Base-by-base conservation (phyloP, 2,113 vertebrate genomes). In the Chloroceryle aenea region DNA sequence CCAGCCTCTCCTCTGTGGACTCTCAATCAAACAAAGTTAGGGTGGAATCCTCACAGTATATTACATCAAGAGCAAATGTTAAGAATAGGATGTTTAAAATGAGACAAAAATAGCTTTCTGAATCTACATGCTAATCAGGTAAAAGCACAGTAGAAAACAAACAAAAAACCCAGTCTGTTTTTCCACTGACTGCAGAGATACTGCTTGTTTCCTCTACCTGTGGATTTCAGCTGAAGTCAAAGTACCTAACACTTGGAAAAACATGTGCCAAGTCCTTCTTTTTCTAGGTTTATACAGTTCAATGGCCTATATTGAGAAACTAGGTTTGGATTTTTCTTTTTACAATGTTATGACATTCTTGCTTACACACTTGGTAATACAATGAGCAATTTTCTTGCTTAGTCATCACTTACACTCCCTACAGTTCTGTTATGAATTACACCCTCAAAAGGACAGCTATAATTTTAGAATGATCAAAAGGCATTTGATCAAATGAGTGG, bases 401-500 rank as follows among this genome's bases (percentile, higher is more conserved):
- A 69, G n/a, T 45, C 84, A 85, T 50, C 58, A 82, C 43, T 52
- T 93, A 38, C 5, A 11, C 3, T 89, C 67, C 9, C 25, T n/a
- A 30, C 27, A 64, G 72, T 76, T 87, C 85, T 77, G 42, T 50
- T 14, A 83, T 10, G 2, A 90, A 42, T 32, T 73, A 73, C 42
- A 86, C 2, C 8, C 42, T 38, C 25, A 45, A 48, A 95, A 89
- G 50, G 20, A 14, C 78, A 92, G 53, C 19, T 72, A 6, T 91
- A 55, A 85, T 90, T 94, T 94, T 82, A 87, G 85, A 85, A 73
- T 66, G 2, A 62, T 83, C 50, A 93, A 73, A 89, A 96, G 6
- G 12, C 10, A 69, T 78, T 85, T 74, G 56, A 66, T 72, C 22
- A 94, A 75, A 62, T 12, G 38, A 85, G n/a, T 72, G 42, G 50